Base-by-base conservation (phyloP, 2,888 invertebrate genomes). In the Aquatica leii region DNA sequence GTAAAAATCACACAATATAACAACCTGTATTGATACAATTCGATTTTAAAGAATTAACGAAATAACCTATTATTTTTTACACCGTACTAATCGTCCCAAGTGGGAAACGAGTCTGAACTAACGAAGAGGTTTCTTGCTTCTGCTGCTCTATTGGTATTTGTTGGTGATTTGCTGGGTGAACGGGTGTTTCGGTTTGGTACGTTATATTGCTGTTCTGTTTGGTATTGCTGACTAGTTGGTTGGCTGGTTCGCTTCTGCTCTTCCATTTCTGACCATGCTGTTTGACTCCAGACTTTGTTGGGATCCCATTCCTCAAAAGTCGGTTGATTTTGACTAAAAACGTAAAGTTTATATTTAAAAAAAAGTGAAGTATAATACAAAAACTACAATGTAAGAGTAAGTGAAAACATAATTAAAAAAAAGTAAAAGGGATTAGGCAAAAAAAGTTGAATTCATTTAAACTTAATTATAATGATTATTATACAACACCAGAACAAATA, bases 11-110 rank as follows among this genome's bases (percentile, higher is more conserved):
- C 67, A 63, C 66, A 66, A 62, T 68, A 63, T 70, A 68, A 66
- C 69, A 69, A 70, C 65, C 64, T 68, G 59, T 62, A 68, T 64
- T 64, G 64, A 65, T 69, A 69, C 64, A 67, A 63, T 70, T 66
- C 65, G 61, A 66, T 66, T 51, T n/a, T 55, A 59, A 67, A 65
- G 41, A 65, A 56, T 60, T 68, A 68, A 71, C 68, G 60, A 60
- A 66, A 62, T 67, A 64, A 66, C 62, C 53, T 66, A 66, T 63
- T 56, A 35, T 62, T 59, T 57, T 40, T 55, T 61, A 64, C 60
- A 63, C 60, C 65, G 67, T 67, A 71, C 85, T 85, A 89, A 80
- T 89, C 89, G 71, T 89, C 89, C 89, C 89, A 89, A 69, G 84
- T 79, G 17, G 89, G 89, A 77, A 88, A 88, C 73, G 83, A 84